phyloP scores from a whole-genome alignment of 2,888 invertebrate genomes.

The Atethmia centrago region DNA sequence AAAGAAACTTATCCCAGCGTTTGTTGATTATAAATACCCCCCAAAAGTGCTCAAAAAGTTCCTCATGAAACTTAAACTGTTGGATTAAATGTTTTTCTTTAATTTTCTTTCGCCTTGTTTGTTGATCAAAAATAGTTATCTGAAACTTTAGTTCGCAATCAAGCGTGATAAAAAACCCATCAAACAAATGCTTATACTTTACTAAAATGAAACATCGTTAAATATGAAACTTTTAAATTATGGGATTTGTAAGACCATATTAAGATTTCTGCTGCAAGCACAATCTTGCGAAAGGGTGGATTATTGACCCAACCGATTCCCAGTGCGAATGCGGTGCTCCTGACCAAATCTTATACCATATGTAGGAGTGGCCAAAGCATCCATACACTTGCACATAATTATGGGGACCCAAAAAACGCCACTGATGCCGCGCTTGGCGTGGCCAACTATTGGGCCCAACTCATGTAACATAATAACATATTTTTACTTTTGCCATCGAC shows the following conservation, averaged over 20 bases:
- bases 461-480: no score
- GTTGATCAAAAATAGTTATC: slow-evolving; percentile 37
- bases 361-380: background rate
- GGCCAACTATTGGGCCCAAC: no score
- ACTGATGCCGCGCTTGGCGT: no score
- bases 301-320: no score
- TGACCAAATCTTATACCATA: background rate
- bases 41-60: slow-evolving; percentile 14
- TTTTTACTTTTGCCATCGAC: no score
- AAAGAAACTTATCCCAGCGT: background rate
- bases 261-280: no score
- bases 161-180: slow-evolving; percentile 7
- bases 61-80: slow-evolving; percentile 14
- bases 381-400: background rate
- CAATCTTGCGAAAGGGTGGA: no score
- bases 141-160: slow-evolving; percentile 23
- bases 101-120: slow-evolving; percentile 30
- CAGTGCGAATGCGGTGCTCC: no score
- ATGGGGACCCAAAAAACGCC: background rate
- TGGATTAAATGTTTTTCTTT: slow-evolving; percentile 40
- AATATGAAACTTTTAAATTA: background rate
- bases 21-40: background rate
- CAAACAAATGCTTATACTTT: background rate
- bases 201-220: background rate
- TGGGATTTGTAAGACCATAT: no score